A percentile compares a stretch with the other conserved stretches of the same genome.
Evolutionary conservation across 2,113 vertebrate genomes (phyloP).

Genomic region (Actenoides lindsayi): DNA sequence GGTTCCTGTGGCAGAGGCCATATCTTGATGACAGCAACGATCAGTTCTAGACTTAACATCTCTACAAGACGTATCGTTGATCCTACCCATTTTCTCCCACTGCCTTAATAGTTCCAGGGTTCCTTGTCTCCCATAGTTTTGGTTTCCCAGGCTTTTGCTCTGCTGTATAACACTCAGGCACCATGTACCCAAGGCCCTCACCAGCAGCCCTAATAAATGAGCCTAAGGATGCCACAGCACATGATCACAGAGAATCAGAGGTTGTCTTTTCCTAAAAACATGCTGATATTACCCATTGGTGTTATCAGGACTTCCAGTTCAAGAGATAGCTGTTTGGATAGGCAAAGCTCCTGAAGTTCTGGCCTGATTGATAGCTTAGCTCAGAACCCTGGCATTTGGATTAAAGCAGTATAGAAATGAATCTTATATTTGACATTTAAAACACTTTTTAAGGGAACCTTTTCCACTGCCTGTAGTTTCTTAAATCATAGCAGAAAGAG

Average conservation of each 20-base stretch:
- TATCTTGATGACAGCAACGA: not conserved
- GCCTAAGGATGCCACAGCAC: not conserved
- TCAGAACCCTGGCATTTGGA: constrained; percentile 77
- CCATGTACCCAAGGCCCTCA: not conserved
- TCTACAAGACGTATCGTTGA: not conserved
- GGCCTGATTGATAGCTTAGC: constrained; percentile 69
- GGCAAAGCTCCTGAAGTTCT: constrained; percentile 49
- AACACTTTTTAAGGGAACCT: constrained; percentile 71
- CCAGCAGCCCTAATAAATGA: not conserved
- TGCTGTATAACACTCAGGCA: not conserved
- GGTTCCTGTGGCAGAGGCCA: not conserved
- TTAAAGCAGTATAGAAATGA: constrained; percentile 75
- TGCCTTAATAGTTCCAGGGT: not conserved
- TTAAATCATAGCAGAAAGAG: constrained; percentile 76
- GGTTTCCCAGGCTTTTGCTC: not conserved
- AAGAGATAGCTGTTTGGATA: constrained; percentile 54
- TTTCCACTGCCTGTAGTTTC: constrained; percentile 71
- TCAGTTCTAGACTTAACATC: not conserved
- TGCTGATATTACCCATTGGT: not conserved
- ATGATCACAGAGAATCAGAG: not conserved
- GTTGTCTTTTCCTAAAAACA: not conserved
- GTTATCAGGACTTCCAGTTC: not conserved
- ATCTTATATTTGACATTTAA: constrained; percentile 81
- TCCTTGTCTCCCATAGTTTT: not conserved
- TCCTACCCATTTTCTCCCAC: not conserved